These are phyloP conservation scores for Prinia subflava DNA, from an alignment of 2,113 vertebrate species.

Conservation along the genomic window DNA sequence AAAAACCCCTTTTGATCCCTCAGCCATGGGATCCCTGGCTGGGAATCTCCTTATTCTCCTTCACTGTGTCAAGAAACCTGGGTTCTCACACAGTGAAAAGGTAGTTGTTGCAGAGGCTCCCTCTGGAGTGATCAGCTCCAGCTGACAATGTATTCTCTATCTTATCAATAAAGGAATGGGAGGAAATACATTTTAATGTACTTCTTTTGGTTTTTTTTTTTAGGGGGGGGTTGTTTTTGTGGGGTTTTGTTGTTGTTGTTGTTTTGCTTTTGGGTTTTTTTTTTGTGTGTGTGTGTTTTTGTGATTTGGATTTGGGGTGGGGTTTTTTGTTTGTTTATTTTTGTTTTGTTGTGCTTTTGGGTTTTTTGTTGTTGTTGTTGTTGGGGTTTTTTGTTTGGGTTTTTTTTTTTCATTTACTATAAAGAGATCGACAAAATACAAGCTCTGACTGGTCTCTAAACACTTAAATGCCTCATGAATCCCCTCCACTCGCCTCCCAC, in stretches of 20 bases:
- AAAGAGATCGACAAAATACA: rapidly evolving
- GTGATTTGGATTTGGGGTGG: too few relatives aligned
- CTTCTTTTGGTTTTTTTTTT: too few relatives aligned
- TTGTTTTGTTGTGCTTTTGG: neutral
- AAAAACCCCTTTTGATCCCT: neutral
- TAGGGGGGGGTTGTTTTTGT: too few relatives aligned
- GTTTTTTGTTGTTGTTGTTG: too few relatives aligned
- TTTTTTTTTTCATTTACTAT: neutral
- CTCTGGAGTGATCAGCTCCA: neutral
- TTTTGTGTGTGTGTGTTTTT: too few relatives aligned
- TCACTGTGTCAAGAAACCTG: neutral
- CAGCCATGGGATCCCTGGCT: neutral
- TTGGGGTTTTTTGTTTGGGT: too few relatives aligned
- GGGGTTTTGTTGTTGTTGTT: too few relatives aligned
- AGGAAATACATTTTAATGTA: neutral
- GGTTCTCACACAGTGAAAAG: neutral
- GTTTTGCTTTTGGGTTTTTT: neutral
- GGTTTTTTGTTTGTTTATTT: too few relatives aligned
- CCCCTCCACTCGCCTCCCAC: neutral
- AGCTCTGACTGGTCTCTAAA: neutral
- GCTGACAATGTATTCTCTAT: neutral
- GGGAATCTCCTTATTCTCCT: neutral
- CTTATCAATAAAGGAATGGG: neutral
- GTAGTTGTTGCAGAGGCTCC: neutral
- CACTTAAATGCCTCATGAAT: neutral